Evolutionary conservation across 2,113 vertebrate genomes (phyloP), one percentile per base, ranked within the genome.

Genomic region (Colius striatus): DNA sequence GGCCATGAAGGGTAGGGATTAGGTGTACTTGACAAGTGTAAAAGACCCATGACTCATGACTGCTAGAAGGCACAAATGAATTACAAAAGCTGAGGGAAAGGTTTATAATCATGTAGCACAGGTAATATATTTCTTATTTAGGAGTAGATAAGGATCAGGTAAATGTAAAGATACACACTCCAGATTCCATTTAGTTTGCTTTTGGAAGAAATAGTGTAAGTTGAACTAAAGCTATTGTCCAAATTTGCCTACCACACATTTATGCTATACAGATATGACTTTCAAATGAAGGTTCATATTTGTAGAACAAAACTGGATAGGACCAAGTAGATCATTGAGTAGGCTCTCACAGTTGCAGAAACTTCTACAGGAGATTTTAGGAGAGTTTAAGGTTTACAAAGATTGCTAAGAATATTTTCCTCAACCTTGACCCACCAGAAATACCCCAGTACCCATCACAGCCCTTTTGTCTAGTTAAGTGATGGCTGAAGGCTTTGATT

Each of bases 1-100:
- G 96, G 94, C 97, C 93, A 97, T 95, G 98, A 98, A 98, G 96
- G 92, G 97, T 96, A 97, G 81, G 97, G 97, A 98, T 98, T 98
- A 98, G 97, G 95, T 97, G 96, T 97, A 89, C 95, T 86, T 98
- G 97, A 98, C 97, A 98, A 97, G 96, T 97, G 97, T 96, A 97
- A 98, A 94, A 98, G 95, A 98, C 88, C 96, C 97, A 97, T 98
- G 98, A 97, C 97, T 98, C 97, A 97, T 92, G 96, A 97, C 93
- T 96, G 97, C 97, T 97, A 79, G 97, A 92, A 98, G 98, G 97
- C 95, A 98, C 8, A 60, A 97, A 97, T 95, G 97, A 98, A 97
- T 98, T 97, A 97, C 94, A 96, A 96, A 96, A 95, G 94, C 94
- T 94, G 81, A 97, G 86, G 95, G 96, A 98, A 97, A 97, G 95